Conservation (phyloP, 2,797 vertebrate genomes). For the Pteropus rufus region DNA sequence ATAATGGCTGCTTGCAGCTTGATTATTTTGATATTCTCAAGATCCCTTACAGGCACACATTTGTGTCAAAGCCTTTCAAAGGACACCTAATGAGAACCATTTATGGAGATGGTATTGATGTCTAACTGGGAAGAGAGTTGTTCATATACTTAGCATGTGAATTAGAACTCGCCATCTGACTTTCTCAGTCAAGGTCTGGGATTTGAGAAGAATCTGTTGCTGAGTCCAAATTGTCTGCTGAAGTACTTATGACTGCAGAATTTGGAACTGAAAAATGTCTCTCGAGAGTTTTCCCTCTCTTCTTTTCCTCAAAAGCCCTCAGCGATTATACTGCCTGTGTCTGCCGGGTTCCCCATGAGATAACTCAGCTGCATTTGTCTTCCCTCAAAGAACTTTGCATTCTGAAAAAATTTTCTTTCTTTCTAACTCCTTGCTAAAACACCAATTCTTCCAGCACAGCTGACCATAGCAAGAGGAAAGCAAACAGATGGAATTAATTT, state of each 20-base stretch:
- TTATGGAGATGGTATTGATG: neutral
- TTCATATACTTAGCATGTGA: constrained; percentile 29
- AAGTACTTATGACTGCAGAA: constrained; percentile 20
- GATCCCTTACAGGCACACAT: neutral
- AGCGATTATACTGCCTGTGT: neutral
- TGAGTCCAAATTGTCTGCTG: constrained; percentile 37
- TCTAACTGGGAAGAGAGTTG: neutral
- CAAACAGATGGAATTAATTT: constrained; percentile 62
- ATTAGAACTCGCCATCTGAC: constrained; percentile 34
- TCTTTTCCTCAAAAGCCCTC: constrained; percentile 17
- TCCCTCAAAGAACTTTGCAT: neutral
- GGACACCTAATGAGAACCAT: neutral
- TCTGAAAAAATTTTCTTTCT: constrained; percentile 17
- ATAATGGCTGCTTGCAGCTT: constrained; percentile 11
- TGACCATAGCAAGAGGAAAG: constrained; percentile 60
- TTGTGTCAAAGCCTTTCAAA: constrained; percentile 52
- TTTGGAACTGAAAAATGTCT: constrained; percentile 1
- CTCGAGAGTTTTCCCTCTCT: neutral
- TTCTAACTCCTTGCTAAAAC: neutral
- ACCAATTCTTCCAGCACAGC: constrained; percentile 25
- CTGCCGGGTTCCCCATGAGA: neutral
- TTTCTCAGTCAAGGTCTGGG: constrained; percentile 41
- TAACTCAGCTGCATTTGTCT: constrained; percentile 29
- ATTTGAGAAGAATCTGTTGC: constrained; percentile 15
- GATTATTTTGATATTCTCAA: constrained; percentile 39